Percentiles rank a stretch among this genome's conserved stretches.
Conservation (phyloP, 2,113 vertebrate genomes). For the Aptenodytes forsteri region DNA sequence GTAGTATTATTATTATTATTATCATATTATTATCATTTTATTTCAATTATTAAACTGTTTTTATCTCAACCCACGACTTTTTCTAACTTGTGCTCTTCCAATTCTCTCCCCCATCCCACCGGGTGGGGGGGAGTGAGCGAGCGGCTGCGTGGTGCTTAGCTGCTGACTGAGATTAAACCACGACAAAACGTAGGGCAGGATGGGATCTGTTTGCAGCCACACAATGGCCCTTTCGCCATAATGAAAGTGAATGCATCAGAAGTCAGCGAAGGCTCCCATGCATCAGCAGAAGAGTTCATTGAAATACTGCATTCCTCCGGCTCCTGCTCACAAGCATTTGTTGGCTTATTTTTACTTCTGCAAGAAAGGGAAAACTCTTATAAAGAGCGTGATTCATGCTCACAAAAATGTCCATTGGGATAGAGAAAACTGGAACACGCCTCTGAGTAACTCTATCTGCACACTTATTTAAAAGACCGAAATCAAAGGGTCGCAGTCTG, state of each 20-base stretch:
- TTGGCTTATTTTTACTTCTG: background rate
- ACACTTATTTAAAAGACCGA: background rate
- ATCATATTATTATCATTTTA: no score
- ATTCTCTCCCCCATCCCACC: no score
- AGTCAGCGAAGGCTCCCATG: background rate
- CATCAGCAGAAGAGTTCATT: background rate
- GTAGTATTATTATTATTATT: no score
- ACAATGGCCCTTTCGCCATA: background rate
- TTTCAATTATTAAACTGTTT: no score
- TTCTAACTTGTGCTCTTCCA: no score
- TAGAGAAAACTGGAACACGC: background rate
- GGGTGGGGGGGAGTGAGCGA: no score
- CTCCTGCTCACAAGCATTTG: background rate
- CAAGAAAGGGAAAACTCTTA: background rate
- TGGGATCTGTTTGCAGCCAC: background rate
- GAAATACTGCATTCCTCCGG: background rate
- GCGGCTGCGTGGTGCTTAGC: no score
- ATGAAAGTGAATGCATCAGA: background rate
- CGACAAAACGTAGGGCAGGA: background rate
- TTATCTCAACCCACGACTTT: no score
- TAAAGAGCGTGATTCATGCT: background rate
- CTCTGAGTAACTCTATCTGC: background rate
- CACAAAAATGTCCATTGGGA: background rate
- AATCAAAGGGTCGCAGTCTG: rapidly evolving
- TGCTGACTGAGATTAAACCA: no score